phyloP scores from a whole-genome alignment of 2,888 invertebrate genomes.

The Congeria kusceri region DNA sequence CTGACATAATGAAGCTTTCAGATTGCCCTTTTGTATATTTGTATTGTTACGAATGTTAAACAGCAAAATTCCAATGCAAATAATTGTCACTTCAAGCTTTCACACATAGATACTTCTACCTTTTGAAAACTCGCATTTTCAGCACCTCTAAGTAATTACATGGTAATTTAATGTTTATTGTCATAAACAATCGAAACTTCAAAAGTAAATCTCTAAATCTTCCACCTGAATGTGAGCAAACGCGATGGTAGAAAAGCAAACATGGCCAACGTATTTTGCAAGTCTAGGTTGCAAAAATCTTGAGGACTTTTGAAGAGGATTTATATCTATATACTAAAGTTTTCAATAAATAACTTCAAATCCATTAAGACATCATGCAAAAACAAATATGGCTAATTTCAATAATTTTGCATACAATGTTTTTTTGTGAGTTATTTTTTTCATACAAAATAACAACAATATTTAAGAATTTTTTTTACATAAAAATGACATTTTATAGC shows the following conservation, averaged over 20 bases:
- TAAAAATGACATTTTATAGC: too few relatives aligned
- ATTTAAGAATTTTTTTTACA: too few relatives aligned
- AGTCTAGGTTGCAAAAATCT: too few relatives aligned
- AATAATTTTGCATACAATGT: too few relatives aligned
- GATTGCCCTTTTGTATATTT: conserved; percentile 37
- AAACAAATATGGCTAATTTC: too few relatives aligned
- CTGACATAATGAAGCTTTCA: conserved; percentile 42
- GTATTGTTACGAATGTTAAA: conserved; percentile 52
- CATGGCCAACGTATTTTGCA: conserved; percentile 18
- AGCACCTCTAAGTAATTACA: conserved; percentile 1
- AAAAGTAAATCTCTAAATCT: conserved; percentile 11
- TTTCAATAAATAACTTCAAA: too few relatives aligned
- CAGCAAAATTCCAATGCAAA: conserved; percentile 61
- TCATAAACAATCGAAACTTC: conserved; percentile 36
- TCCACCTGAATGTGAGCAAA: conserved; percentile 15
- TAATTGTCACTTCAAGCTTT: conserved; percentile 48
- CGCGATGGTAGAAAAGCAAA: conserved; percentile 39
- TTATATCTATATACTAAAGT: too few relatives aligned
- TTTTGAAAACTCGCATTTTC: conserved; percentile 20
- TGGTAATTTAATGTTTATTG: conserved; percentile 48
- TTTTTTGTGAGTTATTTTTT: too few relatives aligned
- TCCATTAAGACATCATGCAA: too few relatives aligned
- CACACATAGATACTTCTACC: conserved; percentile 10
- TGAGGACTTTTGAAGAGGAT: too few relatives aligned
- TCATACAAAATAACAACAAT: too few relatives aligned